Evolutionary conservation across 1,140 invertebrate species (phyloP), one percentile per base, ranked within the genome.

Genomic region (Temnothorax nylanderi): DNA sequence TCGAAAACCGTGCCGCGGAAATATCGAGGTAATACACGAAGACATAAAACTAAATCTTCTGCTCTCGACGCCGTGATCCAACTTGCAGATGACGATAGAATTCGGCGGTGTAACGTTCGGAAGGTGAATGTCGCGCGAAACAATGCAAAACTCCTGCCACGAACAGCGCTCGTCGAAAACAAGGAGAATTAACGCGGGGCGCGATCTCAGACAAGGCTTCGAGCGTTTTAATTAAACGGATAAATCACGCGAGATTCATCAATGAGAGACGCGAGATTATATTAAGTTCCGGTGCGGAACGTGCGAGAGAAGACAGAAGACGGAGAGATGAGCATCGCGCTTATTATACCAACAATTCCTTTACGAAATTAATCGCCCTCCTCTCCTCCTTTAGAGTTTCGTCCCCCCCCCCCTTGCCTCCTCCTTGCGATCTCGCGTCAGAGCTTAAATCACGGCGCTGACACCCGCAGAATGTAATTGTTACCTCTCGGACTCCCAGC

Each of bases 381-480:
- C 7, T 18, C 11, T 4, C 21, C 26, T 32, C 58, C 18, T 32
- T 65, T 67, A 86, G 69, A 84, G 5, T 60, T 86, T 60, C 65
- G 41, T 49, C 2, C 18, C 34, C 34, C 62, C 21, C 13, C 16
- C 49, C 13, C 2, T 26, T 44, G 5, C 13, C 3, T 21, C 49
- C 65, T 26, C n/a, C 21, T 26, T 0, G 32, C 16, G 34, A 32
- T 41, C 34, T 62, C 51, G 85, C 84, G 62, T 72, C 74, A 77
- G 82, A 74, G 74, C 67, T 80, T 91, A 92, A 91, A 91, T 91
- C 89, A 91, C 69, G 71, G 47, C 58, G 69, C 89, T 91, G 90
- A 91, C 89, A 90, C 60, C 76, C 89, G 76, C 90, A 91, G 90
- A 89, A 72, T 78, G 89, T 89, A 91, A 91, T 91, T 91, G 90